phyloP scores from a whole-genome alignment of 2,113 vertebrate genomes.

The Onychorhynchus coronatus region DNA sequence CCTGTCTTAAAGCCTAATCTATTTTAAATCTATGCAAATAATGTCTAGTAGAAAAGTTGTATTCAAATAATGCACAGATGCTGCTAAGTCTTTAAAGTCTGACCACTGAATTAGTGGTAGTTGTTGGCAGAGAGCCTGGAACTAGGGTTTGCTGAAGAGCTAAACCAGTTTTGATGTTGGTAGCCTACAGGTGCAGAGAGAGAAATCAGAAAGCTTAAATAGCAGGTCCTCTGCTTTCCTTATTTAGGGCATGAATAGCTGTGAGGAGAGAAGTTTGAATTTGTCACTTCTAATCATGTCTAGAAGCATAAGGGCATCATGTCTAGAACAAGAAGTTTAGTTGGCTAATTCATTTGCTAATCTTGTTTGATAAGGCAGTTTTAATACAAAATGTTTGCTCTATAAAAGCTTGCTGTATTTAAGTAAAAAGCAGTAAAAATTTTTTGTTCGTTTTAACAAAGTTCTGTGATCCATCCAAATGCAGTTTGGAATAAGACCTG shows the following conservation, averaged over 20 bases:
- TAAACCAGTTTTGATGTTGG: neutral
- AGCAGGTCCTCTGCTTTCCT: neutral
- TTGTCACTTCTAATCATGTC: neutral
- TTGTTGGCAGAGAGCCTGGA: conserved; percentile 3
- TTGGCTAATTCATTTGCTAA: neutral
- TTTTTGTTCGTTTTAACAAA: neutral
- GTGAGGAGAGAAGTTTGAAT: neutral
- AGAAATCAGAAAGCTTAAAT: neutral
- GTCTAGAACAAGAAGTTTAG: neutral
- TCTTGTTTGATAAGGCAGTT: neutral
- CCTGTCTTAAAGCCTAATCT: neutral
- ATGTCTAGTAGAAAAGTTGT: neutral
- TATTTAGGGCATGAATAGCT: neutral
- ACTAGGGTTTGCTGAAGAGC: neutral
- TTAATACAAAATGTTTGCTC: neutral
- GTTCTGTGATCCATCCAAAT: neutral
- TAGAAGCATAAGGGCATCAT: neutral
- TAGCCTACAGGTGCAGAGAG: neutral
- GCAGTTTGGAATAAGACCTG: neutral
- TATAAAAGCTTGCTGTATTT: neutral
- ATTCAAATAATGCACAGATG: neutral
- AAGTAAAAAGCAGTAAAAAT: neutral
- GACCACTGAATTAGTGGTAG: neutral
- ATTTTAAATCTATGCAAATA: conserved; percentile 30
- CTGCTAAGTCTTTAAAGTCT: conserved; percentile 40